Base-by-base conservation (phyloP, 1,140 invertebrate species). In the Semibalanus balanoides region DNA sequence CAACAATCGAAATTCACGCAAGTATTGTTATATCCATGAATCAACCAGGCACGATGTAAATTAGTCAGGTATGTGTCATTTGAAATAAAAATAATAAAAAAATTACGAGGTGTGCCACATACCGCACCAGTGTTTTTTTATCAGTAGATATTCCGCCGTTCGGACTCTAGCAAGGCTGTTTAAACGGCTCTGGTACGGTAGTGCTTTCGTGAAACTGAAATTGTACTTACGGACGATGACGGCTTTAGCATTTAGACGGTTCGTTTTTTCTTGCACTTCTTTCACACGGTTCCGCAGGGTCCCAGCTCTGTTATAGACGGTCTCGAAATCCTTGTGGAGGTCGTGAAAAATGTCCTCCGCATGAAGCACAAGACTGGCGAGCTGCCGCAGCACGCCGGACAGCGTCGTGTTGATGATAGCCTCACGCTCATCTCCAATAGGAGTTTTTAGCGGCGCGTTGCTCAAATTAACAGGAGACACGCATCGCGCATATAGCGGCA, bases 201-300 rank as follows among this genome's bases (percentile, higher is more conserved):
- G n/a, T n/a, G n/a, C n/a, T n/a, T n/a, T n/a, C n/a, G n/a, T n/a
- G n/a, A n/a, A n/a, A n/a, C 35, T 40, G 17, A 7, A 40, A 40
- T 40, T 40, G 51, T 64, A 64, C 51, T 64, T 64, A 64, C 51
- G 51, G 51, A 64, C 51, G 51, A 64, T 64, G 51, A 64, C 51
- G 1, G 51, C 9, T 64, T 64, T 64, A 1, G 51, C 51, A 19
- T 64, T 19, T 1, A 64, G 51, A 19, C 11, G 51, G 22, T 25
- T 64, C 14, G 51, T 19, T 19, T 64, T 64, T 25, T 64, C 51
- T 64, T 64, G 51, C 51, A 64, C 51, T 64, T 64, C 11, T 64
- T 64, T 64, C 11, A 64, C 51, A 19, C 51, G 51, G 3, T 7
- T 64, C 22, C 22, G 51, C 14, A 64, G 51, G 9, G 51, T 19